Base-by-base conservation (phyloP, 2,113 vertebrate genomes). In the Chauna torquata region DNA sequence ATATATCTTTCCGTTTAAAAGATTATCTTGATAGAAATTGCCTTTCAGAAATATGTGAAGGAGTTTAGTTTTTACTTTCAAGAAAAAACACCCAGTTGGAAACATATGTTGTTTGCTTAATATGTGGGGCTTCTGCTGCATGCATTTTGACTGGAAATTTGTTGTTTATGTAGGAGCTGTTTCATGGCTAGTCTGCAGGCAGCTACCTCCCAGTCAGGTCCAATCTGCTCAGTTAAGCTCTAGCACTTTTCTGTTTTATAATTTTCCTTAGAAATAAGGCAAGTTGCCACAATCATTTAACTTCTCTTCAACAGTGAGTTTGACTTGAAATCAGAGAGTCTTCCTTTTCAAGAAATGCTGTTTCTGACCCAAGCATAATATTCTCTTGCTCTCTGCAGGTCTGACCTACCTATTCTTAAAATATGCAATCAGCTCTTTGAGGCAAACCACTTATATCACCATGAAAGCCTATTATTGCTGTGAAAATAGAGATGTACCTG, bases 401-500 rank as follows among this genome's bases (percentile, higher is more conserved):
- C 49, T 90, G 62, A 80, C 34, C 38, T 77, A 72, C 45, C 88
- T 90, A 62, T 84, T 90, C 64, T 69, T 82, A 94, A 94, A 92
- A 80, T 79, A 82, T 34, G 49, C 55, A 94, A 94, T 84, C 57
- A 86, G 8, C 2, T 88, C 70, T 76, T 84, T 71, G 36, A 76
- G 65, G 49, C 40, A 94, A 91, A 76, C 40, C 81, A 95, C 91
- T 94, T 86, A 47, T 52, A 79, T 62, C 74, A 74, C 65, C 64
- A 82, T 66, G 57, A 94, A 91, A 91, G 47, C 50, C 49, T 79
- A 32, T 79, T 88, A 90, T 72, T 88, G 57, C 74, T 59, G 36
- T 55, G 84, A 92, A 93, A 96, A 90, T 89, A 81, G 52, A 91
- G 62, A 80, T 75, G 57, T 76, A 34, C 71, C 72, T 93, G 64